Conservation (phyloP, 2,888 invertebrate species). For the Diloba caeruleocephala region DNA sequence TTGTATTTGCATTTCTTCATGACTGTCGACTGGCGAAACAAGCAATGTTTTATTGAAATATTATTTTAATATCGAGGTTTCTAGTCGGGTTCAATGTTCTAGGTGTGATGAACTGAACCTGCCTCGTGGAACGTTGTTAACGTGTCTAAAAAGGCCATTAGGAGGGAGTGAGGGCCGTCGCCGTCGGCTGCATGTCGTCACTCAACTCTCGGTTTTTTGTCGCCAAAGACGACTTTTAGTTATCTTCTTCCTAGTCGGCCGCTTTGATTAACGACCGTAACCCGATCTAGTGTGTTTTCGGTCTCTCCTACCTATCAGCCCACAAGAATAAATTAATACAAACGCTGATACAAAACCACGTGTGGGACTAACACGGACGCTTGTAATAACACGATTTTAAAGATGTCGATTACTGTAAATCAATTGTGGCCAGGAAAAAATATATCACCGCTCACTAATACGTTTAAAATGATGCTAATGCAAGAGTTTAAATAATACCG, state of each 20-base stretch:
- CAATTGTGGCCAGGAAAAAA: slow-evolving; percentile 57
- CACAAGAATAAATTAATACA: slow-evolving; percentile 74
- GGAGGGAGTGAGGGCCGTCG: slow-evolving; percentile 57
- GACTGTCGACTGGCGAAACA: slow-evolving; percentile 29
- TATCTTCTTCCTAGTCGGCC: slow-evolving; percentile 67
- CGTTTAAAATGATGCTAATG: slow-evolving; percentile 45
- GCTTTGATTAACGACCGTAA: slow-evolving; percentile 82
- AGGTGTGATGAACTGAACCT: slow-evolving; percentile 59
- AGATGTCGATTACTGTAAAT: slow-evolving; percentile 68
- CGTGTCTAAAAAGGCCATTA: slow-evolving; percentile 69
- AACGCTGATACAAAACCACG: slow-evolving; percentile 64
- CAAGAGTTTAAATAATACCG: too few relatives aligned
- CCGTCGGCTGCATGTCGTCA: slow-evolving; percentile 66
- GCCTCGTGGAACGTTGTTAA: slow-evolving; percentile 64
- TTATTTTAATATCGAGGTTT: slow-evolving; percentile 25
- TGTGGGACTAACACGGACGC: slow-evolving; percentile 56
- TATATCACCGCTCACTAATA: slow-evolving; percentile 31
- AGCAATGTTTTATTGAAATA: slow-evolving; percentile 33
- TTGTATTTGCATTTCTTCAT: slow-evolving; percentile 60
- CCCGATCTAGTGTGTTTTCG: slow-evolving; percentile 72
- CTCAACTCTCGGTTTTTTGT: slow-evolving; percentile 70
- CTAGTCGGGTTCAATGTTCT: slow-evolving; percentile 57
- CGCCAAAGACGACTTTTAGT: slow-evolving; percentile 63
- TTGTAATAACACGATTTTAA: slow-evolving; percentile 71
- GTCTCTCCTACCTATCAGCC: slow-evolving; percentile 64